These are phyloP conservation scores for Drosophila flavopinicola DNA, from an alignment of 2,888 invertebrate species.

Conservation along the genomic window DNA sequence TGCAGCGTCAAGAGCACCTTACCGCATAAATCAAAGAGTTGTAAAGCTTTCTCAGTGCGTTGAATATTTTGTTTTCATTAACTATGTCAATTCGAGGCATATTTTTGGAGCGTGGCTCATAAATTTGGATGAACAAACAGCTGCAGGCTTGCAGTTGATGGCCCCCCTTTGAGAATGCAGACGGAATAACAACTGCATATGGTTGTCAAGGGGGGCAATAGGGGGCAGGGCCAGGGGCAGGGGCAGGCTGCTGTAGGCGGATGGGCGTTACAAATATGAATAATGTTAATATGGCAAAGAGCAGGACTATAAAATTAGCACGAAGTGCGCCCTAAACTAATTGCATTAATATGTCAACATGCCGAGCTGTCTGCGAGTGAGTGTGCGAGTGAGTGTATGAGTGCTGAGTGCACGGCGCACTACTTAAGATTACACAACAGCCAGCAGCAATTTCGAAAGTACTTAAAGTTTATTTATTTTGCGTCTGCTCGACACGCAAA, in stretches of 20 bases:
- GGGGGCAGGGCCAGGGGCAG: background rate
- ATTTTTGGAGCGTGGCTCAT: constrained; percentile 43
- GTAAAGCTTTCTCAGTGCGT: constrained; percentile 6
- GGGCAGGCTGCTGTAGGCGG: background rate
- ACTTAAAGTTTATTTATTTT: constrained; percentile 81
- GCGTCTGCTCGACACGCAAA: constrained; percentile 76
- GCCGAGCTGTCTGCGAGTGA: constrained; percentile 38
- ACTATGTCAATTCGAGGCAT: constrained; percentile 31
- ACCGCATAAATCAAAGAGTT: background rate
- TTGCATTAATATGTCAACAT: constrained; percentile 80
- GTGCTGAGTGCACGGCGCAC: constrained; percentile 68
- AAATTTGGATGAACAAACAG: constrained; percentile 44
- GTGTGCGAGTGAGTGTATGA: constrained; percentile 32
- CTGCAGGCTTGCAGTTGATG: constrained; percentile 28
- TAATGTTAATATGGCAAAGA: constrained; percentile 55
- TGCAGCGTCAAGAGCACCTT: background rate
- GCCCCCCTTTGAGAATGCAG: constrained; percentile 1
- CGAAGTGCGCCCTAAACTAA: constrained; percentile 67
- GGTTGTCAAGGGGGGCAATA: constrained; percentile 1
- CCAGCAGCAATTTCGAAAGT: constrained; percentile 78
- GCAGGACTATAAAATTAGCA: constrained; percentile 73
- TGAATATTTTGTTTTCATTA: constrained; percentile 43
- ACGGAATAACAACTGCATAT: constrained; percentile 28
- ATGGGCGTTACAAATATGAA: constrained; percentile 53
- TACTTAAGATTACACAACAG: constrained; percentile 78